These are phyloP conservation scores for Omphaloscelis lunosa DNA, from an alignment of 2,888 invertebrate species.

Conservation along the genomic window DNA sequence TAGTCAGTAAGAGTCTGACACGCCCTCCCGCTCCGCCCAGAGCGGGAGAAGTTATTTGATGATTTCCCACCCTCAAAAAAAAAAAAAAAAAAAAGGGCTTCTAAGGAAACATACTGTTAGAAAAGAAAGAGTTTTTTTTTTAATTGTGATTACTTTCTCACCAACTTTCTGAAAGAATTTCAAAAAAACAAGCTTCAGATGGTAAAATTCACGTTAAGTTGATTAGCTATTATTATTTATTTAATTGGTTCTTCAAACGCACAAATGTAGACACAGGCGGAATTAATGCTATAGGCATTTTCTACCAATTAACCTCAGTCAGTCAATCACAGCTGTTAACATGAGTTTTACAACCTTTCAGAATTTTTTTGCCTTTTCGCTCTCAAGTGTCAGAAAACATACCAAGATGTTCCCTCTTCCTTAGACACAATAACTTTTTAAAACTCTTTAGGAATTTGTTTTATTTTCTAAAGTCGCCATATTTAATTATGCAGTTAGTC, in stretches of 20 bases:
- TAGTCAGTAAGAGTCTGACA: no score
- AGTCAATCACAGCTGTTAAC: not conserved
- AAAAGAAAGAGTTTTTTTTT: not conserved
- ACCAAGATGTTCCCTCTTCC: not conserved
- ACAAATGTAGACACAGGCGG: no score
- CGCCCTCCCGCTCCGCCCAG: no score
- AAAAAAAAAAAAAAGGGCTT: no score
- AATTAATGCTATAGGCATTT: no score
- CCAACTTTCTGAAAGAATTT: not conserved
- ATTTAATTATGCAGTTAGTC: constrained; percentile 34
- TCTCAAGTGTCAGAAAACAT: not conserved
- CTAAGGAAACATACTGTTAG: not conserved
- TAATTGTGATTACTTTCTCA: not conserved
- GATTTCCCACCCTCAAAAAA: no score
- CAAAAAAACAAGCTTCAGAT: not conserved
- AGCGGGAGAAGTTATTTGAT: no score
- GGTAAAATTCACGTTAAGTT: not conserved
- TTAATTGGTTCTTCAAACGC: no score
- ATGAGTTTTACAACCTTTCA: not conserved
- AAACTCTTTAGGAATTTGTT: not conserved
- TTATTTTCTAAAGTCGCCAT: not conserved
- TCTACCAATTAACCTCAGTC: no score
- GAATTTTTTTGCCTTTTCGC: not conserved
- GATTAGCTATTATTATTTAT: not conserved
- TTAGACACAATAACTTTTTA: not conserved